A percentile compares a stretch with the other conserved stretches of the same genome.
These are phyloP conservation scores for Enchytraeus crypticus DNA, from an alignment of 2,888 invertebrate species.

Conservation along the genomic window DNA sequence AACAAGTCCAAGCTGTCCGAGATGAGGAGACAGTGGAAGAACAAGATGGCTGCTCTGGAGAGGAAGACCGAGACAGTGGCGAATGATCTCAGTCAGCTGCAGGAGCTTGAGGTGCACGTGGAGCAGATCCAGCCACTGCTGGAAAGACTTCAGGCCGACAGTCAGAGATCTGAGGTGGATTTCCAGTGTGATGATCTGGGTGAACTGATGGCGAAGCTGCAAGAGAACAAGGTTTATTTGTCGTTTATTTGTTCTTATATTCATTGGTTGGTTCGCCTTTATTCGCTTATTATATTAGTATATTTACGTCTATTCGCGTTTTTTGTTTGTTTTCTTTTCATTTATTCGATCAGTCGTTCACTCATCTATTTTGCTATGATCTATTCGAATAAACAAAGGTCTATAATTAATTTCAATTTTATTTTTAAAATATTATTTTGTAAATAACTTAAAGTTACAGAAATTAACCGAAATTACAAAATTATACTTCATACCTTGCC, in stretches of 20 bases:
- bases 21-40: constrained; percentile 66
- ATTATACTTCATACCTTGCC: no score
- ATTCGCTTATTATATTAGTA: no score
- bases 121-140: constrained; percentile 78
- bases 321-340: no score
- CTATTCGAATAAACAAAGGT: no score
- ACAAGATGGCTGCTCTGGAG: constrained; percentile 66
- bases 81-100: constrained; percentile 73
- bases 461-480: no score
- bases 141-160: constrained; percentile 36
- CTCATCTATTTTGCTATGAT: no score
- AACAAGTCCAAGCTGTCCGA: constrained; percentile 67
- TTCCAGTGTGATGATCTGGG: background rate
- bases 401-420: no score
- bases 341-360: no score
- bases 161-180: background rate
- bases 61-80: constrained; percentile 66
- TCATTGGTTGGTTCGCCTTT: no score
- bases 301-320: no score
- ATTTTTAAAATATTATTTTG: no score
- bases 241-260: background rate
- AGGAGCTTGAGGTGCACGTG: constrained; percentile 67
- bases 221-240: background rate
- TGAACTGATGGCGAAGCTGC: background rate
- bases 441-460: no score